Conservation (phyloP, 92 coral and sea anemone species). For the Porites cylindrica region DNA sequence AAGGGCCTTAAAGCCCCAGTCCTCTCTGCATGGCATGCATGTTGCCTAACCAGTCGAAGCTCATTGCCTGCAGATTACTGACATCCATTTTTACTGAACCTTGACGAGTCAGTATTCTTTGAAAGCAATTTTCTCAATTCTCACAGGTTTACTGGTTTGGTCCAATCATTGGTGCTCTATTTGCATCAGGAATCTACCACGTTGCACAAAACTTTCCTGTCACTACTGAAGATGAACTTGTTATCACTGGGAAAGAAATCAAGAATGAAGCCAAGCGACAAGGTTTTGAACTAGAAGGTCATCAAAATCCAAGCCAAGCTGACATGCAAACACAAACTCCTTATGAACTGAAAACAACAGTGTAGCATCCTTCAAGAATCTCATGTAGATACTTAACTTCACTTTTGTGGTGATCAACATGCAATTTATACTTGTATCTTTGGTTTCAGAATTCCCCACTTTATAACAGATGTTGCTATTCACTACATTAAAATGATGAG, state of each 20-base stretch:
- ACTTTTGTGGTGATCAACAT: neutral
- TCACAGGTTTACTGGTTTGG: constrained; percentile 72
- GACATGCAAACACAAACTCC: constrained; percentile 20
- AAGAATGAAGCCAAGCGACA: neutral
- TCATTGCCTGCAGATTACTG: no score
- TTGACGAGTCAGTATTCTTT: no score
- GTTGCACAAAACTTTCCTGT: constrained; percentile 35
- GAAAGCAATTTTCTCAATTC: neutral
- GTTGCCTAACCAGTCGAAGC: no score
- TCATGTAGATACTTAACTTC: neutral
- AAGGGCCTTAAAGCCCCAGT: no score
- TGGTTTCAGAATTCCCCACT: neutral
- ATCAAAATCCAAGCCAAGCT: neutral
- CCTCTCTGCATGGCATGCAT: no score
- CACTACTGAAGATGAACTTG: constrained; percentile 32
- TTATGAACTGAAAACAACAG: constrained; percentile 28
- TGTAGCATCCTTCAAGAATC: neutral
- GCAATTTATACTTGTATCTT: no score
- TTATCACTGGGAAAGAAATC: constrained; percentile 25
- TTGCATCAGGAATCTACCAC: constrained; percentile 55
- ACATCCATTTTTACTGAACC: no score
- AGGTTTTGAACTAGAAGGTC: neutral
- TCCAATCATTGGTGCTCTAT: constrained; percentile 60
- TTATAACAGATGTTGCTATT: no score
- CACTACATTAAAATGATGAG: no score